phyloP scores from a whole-genome alignment of 2,113 vertebrate genomes.

The Platanista minor region DNA sequence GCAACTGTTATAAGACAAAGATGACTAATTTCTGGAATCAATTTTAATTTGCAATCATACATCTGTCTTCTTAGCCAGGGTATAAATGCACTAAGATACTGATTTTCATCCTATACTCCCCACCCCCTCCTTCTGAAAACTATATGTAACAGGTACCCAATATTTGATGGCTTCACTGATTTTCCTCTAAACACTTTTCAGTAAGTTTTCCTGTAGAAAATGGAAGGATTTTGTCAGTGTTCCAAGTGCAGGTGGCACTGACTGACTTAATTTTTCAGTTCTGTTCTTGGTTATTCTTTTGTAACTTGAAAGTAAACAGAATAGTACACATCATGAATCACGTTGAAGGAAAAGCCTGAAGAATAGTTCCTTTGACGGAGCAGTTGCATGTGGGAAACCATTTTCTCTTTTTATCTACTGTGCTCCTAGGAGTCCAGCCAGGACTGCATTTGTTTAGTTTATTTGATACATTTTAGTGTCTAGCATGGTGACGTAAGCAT shows the following conservation, averaged over 20 bases:
- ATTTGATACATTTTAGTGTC: slow-evolving; percentile 9
- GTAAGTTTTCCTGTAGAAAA: not conserved
- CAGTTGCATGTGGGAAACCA: slow-evolving; percentile 41
- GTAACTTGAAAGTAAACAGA: slow-evolving; percentile 27
- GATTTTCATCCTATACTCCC: not conserved
- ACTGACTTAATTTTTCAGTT: slow-evolving; percentile 46
- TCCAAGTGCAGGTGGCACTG: slow-evolving; percentile 57
- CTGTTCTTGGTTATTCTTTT: slow-evolving; percentile 20
- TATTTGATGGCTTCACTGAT: not conserved
- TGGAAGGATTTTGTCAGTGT: not conserved
- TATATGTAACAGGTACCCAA: not conserved
- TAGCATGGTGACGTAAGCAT: not conserved
- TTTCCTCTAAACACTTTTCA: not conserved
- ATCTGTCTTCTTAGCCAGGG: not conserved
- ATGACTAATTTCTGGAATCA: not conserved
- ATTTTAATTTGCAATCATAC: not conserved
- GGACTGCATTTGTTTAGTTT: slow-evolving; percentile 29
- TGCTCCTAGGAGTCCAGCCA: slow-evolving; percentile 46
- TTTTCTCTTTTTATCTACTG: slow-evolving; percentile 55
- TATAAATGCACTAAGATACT: not conserved
- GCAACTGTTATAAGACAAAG: not conserved
- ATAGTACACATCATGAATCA: slow-evolving; percentile 48
- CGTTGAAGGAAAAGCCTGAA: slow-evolving; percentile 18
- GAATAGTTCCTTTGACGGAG: slow-evolving; percentile 48
- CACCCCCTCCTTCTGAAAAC: not conserved